Conservation (phyloP, 2,888 invertebrate genomes). For the Caenorhabditis macrosperma region DNA sequence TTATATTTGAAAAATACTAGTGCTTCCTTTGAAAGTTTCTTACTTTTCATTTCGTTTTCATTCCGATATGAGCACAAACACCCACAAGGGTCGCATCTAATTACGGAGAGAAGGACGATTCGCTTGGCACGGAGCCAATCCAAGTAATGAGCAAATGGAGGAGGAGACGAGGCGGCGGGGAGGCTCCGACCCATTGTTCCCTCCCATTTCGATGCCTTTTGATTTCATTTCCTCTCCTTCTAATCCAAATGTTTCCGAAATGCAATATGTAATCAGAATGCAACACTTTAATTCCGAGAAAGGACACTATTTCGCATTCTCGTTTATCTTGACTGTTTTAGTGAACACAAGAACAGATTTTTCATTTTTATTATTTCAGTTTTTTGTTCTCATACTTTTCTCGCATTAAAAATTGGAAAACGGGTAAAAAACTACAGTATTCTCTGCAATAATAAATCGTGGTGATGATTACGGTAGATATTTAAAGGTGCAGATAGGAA, state of each 20-base stretch:
- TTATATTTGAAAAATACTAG: slow-evolving; percentile 15
- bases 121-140: slow-evolving; percentile 20
- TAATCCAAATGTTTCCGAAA: slow-evolving; percentile 26
- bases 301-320: neutral
- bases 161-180: neutral
- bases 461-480: neutral
- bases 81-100: slow-evolving; percentile 36
- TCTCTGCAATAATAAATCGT: too few relatives aligned
- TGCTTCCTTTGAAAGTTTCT: neutral
- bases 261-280: slow-evolving; percentile 5
- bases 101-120: slow-evolving; percentile 27
- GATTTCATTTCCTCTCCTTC: slow-evolving; percentile 30
- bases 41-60: slow-evolving; percentile 25
- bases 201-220: slow-evolving; percentile 36
- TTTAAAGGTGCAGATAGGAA: neutral
- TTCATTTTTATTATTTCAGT: neutral
- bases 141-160: slow-evolving; percentile 50
- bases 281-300: slow-evolving; percentile 7
- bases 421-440: neutral
- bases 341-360: too few relatives aligned
- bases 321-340: too few relatives aligned
- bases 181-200: slow-evolving; percentile 27
- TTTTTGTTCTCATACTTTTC: neutral
- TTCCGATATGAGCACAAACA: slow-evolving; percentile 17
- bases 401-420: neutral